Conservation (phyloP, 2,888 invertebrate genomes). For the Cenopis cana region DNA sequence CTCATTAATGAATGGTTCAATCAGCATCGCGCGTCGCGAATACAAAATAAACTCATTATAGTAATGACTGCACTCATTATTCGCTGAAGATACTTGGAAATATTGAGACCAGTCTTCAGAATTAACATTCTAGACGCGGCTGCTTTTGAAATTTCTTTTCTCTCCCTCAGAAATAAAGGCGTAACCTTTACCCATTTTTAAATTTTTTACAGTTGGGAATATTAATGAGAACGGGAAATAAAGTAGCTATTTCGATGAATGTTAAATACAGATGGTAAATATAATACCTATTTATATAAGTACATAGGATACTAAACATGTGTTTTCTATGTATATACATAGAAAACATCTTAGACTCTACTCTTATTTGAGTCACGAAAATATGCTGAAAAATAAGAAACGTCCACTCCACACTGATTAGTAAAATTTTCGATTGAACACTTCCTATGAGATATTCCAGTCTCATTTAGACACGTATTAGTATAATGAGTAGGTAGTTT, state of each 20-base stretch:
- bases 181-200: constrained; percentile 63
- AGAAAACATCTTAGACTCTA: too few species aligned
- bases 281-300: too few species aligned
- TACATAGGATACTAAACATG: too few species aligned
- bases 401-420: too few species aligned
- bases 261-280: too few species aligned
- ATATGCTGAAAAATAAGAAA: too few species aligned
- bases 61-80: constrained; percentile 51
- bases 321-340: too few species aligned
- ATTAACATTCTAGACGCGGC: constrained; percentile 64
- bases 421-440: too few species aligned
- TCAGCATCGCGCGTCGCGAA: constrained; percentile 46
- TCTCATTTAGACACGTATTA: too few species aligned
- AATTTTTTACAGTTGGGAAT: constrained; percentile 58
- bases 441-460: too few species aligned
- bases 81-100: constrained; percentile 56
- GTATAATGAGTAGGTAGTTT: too few species aligned
- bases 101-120: constrained; percentile 56
- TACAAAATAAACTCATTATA: constrained; percentile 56
- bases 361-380: too few species aligned
- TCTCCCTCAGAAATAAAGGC: constrained; percentile 63
- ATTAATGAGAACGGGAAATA: constrained; percentile 55
- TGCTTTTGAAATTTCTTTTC: constrained; percentile 60
- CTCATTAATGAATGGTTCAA: constrained; percentile 47
- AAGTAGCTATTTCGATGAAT: constrained; percentile 16